A percentile compares a stretch with the other conserved stretches of the same genome.
Evolutionary conservation across 2,113 vertebrate species (phyloP).

Genomic region (Thamnophis sirtalis): DNA sequence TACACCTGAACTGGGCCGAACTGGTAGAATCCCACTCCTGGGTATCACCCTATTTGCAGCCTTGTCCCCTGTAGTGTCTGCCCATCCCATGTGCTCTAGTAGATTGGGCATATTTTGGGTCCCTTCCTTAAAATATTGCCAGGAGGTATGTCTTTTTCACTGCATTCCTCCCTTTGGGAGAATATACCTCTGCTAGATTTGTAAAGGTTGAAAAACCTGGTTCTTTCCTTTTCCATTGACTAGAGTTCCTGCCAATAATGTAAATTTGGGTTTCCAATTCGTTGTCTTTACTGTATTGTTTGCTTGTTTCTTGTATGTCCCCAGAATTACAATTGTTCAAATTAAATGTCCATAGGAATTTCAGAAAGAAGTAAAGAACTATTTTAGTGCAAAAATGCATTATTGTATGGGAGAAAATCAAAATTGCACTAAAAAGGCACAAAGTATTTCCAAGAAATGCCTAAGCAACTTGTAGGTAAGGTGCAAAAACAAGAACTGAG

Average conservation of each 20-base stretch:
- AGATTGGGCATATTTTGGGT: not conserved
- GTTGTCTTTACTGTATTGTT: not conserved
- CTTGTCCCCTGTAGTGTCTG: not conserved
- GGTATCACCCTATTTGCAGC: not conserved
- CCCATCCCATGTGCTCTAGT: not conserved
- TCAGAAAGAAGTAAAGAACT: not conserved
- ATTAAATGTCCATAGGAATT: not conserved
- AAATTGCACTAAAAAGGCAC: not conserved
- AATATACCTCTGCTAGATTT: not conserved
- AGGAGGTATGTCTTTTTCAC: not conserved
- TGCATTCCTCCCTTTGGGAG: not conserved
- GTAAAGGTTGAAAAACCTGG: not conserved
- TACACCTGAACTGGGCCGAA: too few species aligned
- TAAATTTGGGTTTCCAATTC: not conserved
- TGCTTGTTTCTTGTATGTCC: not conserved
- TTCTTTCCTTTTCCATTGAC: not conserved
- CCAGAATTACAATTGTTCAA: not conserved
- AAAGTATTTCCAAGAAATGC: slow-evolving; percentile 53
- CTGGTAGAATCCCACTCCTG: too few species aligned
- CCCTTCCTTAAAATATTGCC: not conserved
- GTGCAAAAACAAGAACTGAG: slow-evolving; percentile 52
- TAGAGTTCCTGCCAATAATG: not conserved
- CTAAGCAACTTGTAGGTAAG: slow-evolving; percentile 53
- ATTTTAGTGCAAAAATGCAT: not conserved
- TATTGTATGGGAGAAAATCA: not conserved